Evolutionary conservation across 2,797 vertebrate genomes (phyloP), one percentile per base, ranked within the genome.

Genomic region (Rhodeus uyekii): DNA sequence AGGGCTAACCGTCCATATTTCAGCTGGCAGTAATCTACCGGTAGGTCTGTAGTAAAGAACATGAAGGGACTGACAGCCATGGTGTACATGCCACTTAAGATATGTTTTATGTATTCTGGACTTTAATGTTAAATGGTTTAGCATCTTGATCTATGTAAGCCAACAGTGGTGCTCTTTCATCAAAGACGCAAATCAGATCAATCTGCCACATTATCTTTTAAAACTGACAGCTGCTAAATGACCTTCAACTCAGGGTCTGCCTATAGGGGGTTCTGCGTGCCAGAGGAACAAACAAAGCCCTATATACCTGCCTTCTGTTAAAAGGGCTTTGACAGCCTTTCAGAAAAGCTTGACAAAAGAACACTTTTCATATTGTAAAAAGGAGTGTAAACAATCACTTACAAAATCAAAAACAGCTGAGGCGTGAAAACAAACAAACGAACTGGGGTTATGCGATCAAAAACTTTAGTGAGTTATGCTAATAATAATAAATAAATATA

Each of bases 41-140:
- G n/a, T n/a, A 46, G 71, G 64, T 38, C 38, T 84, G 80, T 64
- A 69, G 68, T 7, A 42, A 82, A 39, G 42, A 72, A 81, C 24
- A 80, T 24, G 48, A 61, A 71, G 46, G 64, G 63, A 67, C 36
- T n/a, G 55, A 63, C 77, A 72, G 27, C 68, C 44, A 80, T 36
- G 65, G 72, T 83, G 73, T 48, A 61, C 61, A 42, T 72, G 74
- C 68, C 50, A 78, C 73, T 72, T 61, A 86, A 83, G 75, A 85
- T 46, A 58, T 67, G 75, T 72, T 83, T 46, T 53, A 69, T 48
- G 72, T 32, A 36, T 71, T 72, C 55, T 55, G 32, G 34, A 38
- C 64, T 73, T 76, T 76, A 83, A 86, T 80, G 80, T 76, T 76
- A 79, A 85, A 76, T 36, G 77, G 69, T 85, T 86, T 72, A 83